Evolutionary conservation across 1,140 invertebrate species (phyloP).

Genomic region (Acyrthosiphon pisum): DNA sequence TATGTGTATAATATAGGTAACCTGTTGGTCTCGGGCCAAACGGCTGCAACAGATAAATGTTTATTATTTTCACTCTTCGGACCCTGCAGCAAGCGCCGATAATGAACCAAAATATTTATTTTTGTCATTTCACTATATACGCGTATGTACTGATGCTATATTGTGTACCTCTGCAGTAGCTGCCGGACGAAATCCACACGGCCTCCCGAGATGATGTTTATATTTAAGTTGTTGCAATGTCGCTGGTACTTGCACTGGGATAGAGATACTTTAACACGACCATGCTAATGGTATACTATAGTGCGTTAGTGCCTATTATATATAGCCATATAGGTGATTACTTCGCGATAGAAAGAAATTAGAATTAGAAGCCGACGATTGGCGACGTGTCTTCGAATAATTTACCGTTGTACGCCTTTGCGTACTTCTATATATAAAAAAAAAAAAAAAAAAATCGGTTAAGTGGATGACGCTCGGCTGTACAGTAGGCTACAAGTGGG

Average conservation of each 20-base stretch:
- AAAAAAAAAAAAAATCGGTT: too few species aligned
- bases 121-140: background rate
- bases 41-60: slow-evolving; percentile 10
- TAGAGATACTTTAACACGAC: background rate
- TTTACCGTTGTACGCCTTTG: background rate
- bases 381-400: background rate
- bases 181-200: background rate
- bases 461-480: too few species aligned
- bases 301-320: too few species aligned
- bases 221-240: background rate
- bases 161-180: too few species aligned
- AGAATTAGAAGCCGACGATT: background rate
- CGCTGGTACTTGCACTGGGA: background rate
- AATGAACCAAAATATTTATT: slow-evolving; percentile 38
- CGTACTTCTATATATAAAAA: too few species aligned
- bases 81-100: slow-evolving; percentile 36
- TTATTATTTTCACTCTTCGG: slow-evolving; percentile 43
- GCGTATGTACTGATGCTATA: too few species aligned
- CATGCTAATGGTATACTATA: too few species aligned
- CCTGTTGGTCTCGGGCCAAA: slow-evolving; percentile 39
- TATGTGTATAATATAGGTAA: background rate
- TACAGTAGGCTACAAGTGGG: too few species aligned
- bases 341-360: background rate
- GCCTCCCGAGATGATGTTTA: background rate
- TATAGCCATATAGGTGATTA: too few species aligned